Conservation (phyloP, 2,113 vertebrate species). For the Lampris megalopsis region DNA sequence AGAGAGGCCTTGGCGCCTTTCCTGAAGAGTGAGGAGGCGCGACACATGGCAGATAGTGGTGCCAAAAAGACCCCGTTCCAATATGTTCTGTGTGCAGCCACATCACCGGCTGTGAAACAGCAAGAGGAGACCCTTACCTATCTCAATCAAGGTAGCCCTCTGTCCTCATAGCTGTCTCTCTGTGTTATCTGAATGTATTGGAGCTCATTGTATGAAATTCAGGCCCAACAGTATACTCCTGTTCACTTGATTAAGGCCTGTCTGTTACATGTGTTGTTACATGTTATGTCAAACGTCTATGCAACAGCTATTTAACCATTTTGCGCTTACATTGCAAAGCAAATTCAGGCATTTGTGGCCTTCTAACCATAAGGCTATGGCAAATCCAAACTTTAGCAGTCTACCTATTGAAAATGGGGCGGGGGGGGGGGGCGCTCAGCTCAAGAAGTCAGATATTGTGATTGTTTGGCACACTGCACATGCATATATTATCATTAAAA, state of each 20-base stretch:
- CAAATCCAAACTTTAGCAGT: background rate
- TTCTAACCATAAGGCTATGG: background rate
- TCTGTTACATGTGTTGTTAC: too few relatives aligned
- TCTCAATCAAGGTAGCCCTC: constrained; percentile 92
- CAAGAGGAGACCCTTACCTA: constrained; percentile 94
- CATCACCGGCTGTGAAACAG: constrained; percentile 91
- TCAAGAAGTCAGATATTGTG: background rate
- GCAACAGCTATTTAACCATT: background rate
- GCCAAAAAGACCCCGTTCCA: constrained; percentile 86
- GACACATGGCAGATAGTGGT: constrained; percentile 83
- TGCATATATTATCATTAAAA: too few relatives aligned
- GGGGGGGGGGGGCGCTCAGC: too few relatives aligned
- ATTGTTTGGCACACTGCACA: background rate
- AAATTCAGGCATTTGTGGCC: background rate
- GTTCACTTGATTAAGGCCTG: background rate
- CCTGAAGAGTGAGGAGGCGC: constrained; percentile 89
- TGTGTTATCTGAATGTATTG: constrained; percentile 2
- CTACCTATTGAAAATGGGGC: too few relatives aligned
- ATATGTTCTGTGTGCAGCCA: constrained; percentile 90
- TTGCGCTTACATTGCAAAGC: background rate
- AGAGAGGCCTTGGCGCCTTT: constrained; percentile 93
- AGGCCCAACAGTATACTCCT: background rate
- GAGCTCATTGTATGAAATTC: constrained; percentile 36
- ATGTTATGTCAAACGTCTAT: too few relatives aligned
- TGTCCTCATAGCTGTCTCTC: constrained; percentile 4